Percentiles rank a stretch among this genome's conserved stretches.
These are phyloP conservation scores for Battus philenor DNA, from an alignment of 1,140 invertebrate species.

Conservation along the genomic window DNA sequence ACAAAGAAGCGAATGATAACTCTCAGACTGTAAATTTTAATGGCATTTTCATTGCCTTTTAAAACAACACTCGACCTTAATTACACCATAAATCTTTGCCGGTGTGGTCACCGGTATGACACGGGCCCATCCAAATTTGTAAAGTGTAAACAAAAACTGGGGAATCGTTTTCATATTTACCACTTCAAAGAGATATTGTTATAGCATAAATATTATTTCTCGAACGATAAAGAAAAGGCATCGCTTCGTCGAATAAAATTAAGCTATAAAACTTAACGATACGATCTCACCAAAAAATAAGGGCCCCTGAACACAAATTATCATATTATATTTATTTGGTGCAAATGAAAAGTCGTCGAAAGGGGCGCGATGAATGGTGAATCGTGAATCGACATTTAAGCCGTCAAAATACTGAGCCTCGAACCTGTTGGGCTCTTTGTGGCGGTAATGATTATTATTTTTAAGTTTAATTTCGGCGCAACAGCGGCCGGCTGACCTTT, in stretches of 20 bases:
- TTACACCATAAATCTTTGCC: slow-evolving; percentile 7
- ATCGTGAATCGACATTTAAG: slow-evolving; percentile 36
- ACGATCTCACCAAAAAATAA: slow-evolving; percentile 36
- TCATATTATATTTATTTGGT: slow-evolving; percentile 38
- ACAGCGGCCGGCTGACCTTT: slow-evolving; percentile 60
- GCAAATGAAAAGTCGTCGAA: slow-evolving; percentile 37
- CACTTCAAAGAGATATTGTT: slow-evolving; percentile 34
- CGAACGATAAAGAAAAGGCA: slow-evolving; percentile 14
- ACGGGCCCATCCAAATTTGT: slow-evolving; percentile 25
- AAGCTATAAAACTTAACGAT: slow-evolving; percentile 58
- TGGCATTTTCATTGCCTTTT: slow-evolving; percentile 1
- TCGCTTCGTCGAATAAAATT: slow-evolving; percentile 42
- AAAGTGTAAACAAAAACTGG: slow-evolving; percentile 21
- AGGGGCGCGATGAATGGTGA: slow-evolving; percentile 21
- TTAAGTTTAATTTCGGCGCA: slow-evolving; percentile 55
- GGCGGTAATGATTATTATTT: slow-evolving; percentile 61
- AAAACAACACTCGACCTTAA: background rate
- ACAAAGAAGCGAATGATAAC: background rate
- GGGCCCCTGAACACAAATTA: slow-evolving; percentile 35
- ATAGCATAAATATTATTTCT: slow-evolving; percentile 23
- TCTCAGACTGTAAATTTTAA: too few species aligned
- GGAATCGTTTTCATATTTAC: slow-evolving; percentile 23
- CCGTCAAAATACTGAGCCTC: slow-evolving; percentile 47
- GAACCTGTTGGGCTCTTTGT: slow-evolving; percentile 41
- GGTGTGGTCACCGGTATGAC: slow-evolving; percentile 17